Conservation (phyloP, 2,797 vertebrate species). For the Distichodus sexfasciatus region DNA sequence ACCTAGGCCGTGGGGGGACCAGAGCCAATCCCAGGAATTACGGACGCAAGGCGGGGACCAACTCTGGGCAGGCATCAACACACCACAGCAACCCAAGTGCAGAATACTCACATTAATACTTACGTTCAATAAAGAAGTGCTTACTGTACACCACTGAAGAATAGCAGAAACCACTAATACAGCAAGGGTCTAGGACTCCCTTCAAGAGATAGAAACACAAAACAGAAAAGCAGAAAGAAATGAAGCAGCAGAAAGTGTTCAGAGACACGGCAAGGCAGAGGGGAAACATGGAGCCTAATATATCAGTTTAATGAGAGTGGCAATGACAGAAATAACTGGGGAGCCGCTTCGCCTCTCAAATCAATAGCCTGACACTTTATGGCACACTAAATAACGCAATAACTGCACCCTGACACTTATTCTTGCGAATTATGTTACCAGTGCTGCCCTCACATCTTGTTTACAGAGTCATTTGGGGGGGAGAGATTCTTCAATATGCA, state of each 20-base stretch:
- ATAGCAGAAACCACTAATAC: background rate
- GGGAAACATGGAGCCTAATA: slow-evolving; percentile 52
- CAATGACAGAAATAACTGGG: slow-evolving; percentile 74
- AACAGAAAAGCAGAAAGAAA: slow-evolving; percentile 8
- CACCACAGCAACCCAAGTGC: no score
- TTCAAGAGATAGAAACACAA: background rate
- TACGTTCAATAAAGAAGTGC: no score
- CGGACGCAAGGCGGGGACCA: no score
- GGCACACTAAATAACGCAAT: slow-evolving; percentile 73
- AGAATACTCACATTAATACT: no score
- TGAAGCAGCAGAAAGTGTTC: slow-evolving; percentile 10
- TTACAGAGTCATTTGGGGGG: slow-evolving; percentile 66
- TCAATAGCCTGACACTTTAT: slow-evolving; percentile 74
- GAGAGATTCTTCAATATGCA: slow-evolving; percentile 57
- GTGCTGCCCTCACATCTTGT: slow-evolving; percentile 66
- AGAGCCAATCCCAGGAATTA: no score
- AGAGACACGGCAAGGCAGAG: slow-evolving; percentile 50
- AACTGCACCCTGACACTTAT: slow-evolving; percentile 72
- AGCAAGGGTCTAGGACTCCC: background rate
- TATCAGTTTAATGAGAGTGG: slow-evolving; percentile 75
- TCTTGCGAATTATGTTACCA: slow-evolving; percentile 63
- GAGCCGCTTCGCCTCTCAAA: slow-evolving; percentile 70
- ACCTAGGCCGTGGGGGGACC: no score
- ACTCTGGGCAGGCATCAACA: no score
- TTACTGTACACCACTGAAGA: no score